Evolutionary conservation across 2,888 invertebrate genomes (phyloP).

Genomic region (Torymus auratus): DNA sequence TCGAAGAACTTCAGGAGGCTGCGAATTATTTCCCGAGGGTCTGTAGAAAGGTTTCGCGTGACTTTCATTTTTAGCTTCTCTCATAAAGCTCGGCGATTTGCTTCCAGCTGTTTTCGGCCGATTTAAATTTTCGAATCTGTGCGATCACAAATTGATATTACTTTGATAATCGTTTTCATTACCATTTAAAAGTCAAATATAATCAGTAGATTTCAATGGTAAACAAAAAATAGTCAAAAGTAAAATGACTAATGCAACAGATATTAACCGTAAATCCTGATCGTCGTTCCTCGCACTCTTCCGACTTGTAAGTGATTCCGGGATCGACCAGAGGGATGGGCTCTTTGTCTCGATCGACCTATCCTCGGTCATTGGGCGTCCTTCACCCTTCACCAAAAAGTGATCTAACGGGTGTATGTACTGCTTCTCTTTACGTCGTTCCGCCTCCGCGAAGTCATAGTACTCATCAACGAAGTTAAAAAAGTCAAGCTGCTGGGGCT

Average conservation of each 20-base stretch:
- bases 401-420: conserved; percentile 68
- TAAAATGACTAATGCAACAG: too few relatives aligned
- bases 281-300: conserved; percentile 4
- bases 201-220: too few relatives aligned
- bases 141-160: not conserved
- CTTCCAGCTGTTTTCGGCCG: conserved; percentile 21
- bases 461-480: conserved; percentile 66
- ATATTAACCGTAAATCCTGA: too few relatives aligned
- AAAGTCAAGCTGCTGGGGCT: conserved; percentile 50
- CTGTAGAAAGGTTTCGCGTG: not conserved
- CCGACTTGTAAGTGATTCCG: not conserved
- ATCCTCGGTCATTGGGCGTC: conserved; percentile 63
- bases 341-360: conserved; percentile 61
- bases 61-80: not conserved
- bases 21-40: not conserved
- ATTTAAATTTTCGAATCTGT: conserved; percentile 19
- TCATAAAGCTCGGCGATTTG: not conserved
- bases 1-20: conserved; percentile 19
- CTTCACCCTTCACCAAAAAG: conserved; percentile 64
- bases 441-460: conserved; percentile 53
- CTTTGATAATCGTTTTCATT: too few relatives aligned
- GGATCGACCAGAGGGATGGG: conserved; percentile 22
- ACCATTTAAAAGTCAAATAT: too few relatives aligned
- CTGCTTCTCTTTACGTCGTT: conserved; percentile 57
- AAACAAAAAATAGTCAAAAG: too few relatives aligned